Base-by-base conservation (phyloP, 2,888 invertebrate species). In the Campopleginae sp. region DNA sequence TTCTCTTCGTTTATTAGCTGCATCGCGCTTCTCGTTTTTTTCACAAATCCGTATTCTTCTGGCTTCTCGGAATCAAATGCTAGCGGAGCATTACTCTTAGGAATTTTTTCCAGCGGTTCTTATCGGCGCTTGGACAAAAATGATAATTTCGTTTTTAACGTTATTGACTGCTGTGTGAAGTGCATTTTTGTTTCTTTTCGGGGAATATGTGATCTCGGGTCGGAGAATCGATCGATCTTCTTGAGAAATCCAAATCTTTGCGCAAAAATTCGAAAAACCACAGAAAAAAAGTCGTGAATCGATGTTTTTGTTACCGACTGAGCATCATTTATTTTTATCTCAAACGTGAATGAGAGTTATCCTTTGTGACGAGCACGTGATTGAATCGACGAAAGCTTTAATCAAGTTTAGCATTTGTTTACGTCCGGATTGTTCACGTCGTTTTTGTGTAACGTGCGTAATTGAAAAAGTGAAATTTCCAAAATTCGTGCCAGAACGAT, bases 291-390 rank as follows among this genome's bases (percentile, higher is more conserved):
- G 27, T 54, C 27, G 27, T 12, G 27, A 14, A 58, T 58, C 27
- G 4, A 27, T 27, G 58, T 4, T 58, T 58, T 58, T 27, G 58
- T 58, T 58, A 58, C 58, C 58, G 58, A 58, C 58, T 14, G 58
- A 58, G 58, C 58, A 6, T 58, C 27, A 14, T 58, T 58, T 58
- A 27, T 58, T 58, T 58, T 58, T 14, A 58, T 27, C 58, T 58
- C 58, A 10, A 58, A 58, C 14, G 27, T 27, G 14, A 2, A 58
- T 58, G 27, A 27, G 27, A 58, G 27, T 5, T 27, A 58, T 58
- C 58, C 58, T 58, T 58, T 58, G 58, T 58, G 58, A 27, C 27
- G 58, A 58, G 27, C 58, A 58, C 58, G 58, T 58, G 58, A 58
- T 58, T 27, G 5, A 27, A 27, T 14, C 27, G 51, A 27, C 14